Conservation (phyloP, 2,888 invertebrate species). For the Aleiodes alternator region DNA sequence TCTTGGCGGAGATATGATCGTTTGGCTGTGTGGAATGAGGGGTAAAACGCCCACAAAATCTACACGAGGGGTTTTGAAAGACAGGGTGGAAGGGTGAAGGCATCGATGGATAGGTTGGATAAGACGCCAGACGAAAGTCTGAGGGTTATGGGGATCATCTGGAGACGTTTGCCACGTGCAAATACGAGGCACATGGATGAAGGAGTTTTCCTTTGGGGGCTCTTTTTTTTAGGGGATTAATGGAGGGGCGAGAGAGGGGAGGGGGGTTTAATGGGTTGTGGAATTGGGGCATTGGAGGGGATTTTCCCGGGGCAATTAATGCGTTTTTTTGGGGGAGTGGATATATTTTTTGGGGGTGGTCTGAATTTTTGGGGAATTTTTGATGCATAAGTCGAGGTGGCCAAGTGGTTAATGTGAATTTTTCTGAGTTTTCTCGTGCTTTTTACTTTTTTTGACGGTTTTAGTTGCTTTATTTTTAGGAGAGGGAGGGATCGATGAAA, state of each 20-base stretch:
- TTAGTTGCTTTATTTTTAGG: too few species aligned
- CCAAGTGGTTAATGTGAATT: too few species aligned
- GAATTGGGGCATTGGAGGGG: too few species aligned
- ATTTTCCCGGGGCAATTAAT: too few species aligned
- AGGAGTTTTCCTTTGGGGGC: too few species aligned
- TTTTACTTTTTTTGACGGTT: too few species aligned
- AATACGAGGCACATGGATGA: conserved; percentile 19
- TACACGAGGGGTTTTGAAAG: conserved; percentile 13
- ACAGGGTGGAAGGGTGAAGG: conserved; percentile 14
- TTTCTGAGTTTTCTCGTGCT: too few species aligned
- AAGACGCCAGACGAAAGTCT: conserved; percentile 40
- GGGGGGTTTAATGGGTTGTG: background rate
- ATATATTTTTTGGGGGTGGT: too few species aligned
- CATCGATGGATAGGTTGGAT: conserved; percentile 34
- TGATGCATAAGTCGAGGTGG: too few species aligned
- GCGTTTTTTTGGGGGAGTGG: too few species aligned
- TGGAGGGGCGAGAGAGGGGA: background rate
- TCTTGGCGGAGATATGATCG: conserved; percentile 14
- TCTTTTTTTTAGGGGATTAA: too few species aligned
- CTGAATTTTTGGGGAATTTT: background rate
- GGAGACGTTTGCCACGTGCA: conserved; percentile 35
- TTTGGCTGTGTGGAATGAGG: background rate
- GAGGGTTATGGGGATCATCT: conserved; percentile 23
- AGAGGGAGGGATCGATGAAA: too few species aligned
- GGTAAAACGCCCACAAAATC: conserved; percentile 12